Conservation (phyloP, 2,888 invertebrate genomes). For the Dolichopus griseipennis region DNA sequence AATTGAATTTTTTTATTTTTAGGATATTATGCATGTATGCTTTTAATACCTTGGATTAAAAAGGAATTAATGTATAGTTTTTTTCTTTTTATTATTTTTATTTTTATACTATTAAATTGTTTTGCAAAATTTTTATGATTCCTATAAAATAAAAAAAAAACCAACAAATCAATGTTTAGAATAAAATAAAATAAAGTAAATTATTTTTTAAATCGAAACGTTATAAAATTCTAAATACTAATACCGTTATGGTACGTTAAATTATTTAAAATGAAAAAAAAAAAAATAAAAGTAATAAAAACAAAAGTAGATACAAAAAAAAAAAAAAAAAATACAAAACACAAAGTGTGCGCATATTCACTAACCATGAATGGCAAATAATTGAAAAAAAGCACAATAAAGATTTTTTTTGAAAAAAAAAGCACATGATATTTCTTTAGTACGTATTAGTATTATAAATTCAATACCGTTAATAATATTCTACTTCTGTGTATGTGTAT, state of each 20-base stretch:
- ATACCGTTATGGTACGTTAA: constrained; percentile 4
- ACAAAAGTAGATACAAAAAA: no score
- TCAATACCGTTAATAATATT: no score
- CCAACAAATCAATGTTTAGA: neutral
- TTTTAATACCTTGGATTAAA: neutral
- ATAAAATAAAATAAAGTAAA: neutral
- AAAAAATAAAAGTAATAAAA: no score
- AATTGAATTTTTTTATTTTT: no score
- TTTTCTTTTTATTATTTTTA: neutral
- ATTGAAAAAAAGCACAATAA: constrained; percentile 1
- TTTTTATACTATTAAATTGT: neutral
- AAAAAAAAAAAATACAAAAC: no score
- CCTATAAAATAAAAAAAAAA: neutral
- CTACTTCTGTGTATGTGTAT: no score
- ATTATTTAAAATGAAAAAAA: neutral
- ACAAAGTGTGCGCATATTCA: neutral
- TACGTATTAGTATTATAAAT: no score
- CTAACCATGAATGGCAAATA: neutral
- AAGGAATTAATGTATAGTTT: neutral
- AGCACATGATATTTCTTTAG: neutral
- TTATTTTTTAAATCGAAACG: neutral
- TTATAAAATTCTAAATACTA: neutral
- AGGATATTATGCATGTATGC: no score
- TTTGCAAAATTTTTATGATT: neutral
- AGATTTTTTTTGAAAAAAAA: neutral